Conservation (phyloP, 30 jellyfish, hydroid and myxozoan species). For the Aurelia coerulea region DNA sequence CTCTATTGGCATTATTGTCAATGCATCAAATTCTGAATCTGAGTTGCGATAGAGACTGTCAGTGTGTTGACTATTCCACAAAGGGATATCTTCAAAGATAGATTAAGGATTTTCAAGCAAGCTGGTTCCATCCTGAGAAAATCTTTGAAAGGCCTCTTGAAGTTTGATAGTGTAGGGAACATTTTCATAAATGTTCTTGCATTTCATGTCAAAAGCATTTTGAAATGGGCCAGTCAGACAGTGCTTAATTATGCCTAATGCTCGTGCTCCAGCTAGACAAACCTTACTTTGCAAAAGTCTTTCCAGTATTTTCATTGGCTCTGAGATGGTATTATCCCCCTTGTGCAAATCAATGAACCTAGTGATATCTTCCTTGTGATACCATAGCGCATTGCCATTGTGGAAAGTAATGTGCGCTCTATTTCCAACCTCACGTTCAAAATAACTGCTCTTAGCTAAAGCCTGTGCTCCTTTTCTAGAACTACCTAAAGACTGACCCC, state of each 20-base stretch:
- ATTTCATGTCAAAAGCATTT: conserved; percentile 16
- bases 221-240: conserved; percentile 38
- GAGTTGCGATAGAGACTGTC: not conserved
- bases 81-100: not conserved
- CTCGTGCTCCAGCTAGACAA: conserved; percentile 33
- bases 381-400: conserved; percentile 35
- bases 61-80: not conserved
- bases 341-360: not conserved
- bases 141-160: not conserved
- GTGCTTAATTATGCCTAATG: conserved; percentile 12
- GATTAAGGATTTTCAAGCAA: conserved; percentile 8
- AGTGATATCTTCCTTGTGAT: conserved; percentile 7
- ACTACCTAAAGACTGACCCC: not conserved
- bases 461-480: conserved; percentile 11
- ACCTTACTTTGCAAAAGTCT: conserved; percentile 4
- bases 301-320: conserved; percentile 2
- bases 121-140: not conserved
- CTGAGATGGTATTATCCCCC: not conserved
- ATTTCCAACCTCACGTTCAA: conserved; percentile 30
- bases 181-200: conserved; percentile 21
- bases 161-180: conserved; percentile 3
- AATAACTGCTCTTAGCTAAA: conserved; percentile 4
- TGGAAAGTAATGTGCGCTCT: conserved; percentile 38
- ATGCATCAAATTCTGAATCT: conserved; percentile 25
- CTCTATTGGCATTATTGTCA: conserved; percentile 25